Conservation (phyloP, 2,888 invertebrate species). For the Drosophila siamana region DNA sequence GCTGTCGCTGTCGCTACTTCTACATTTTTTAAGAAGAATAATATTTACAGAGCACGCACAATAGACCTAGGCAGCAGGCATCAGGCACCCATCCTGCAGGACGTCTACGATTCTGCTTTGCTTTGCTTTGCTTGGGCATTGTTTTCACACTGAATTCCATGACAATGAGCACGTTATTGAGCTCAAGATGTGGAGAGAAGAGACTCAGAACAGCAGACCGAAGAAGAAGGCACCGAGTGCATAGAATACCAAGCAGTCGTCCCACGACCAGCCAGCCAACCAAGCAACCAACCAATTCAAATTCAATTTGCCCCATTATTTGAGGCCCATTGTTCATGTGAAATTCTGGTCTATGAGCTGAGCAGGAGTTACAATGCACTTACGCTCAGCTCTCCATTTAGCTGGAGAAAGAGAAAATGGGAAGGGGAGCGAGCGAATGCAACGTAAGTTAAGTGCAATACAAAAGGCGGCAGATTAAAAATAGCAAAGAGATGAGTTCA, state of each 20-base stretch:
- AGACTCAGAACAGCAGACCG: conserved; percentile 24
- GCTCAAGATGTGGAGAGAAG: conserved; percentile 45
- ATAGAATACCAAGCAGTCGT: conserved; percentile 44
- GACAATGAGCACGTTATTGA: conserved; percentile 75
- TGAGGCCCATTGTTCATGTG: conserved; percentile 78
- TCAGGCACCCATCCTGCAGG: conserved; percentile 33
- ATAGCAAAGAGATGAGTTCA: conserved; percentile 71
- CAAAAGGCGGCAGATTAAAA: conserved; percentile 77
- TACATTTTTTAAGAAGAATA: conserved; percentile 75
- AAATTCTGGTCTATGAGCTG: conserved; percentile 56
- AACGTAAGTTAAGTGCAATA: conserved; percentile 77
- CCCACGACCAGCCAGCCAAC: conserved; percentile 29
- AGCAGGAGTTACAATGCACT: conserved; percentile 56
- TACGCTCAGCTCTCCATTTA: conserved; percentile 25
- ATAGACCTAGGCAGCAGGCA: conserved; percentile 52
- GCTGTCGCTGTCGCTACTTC: no score
- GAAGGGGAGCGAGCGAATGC: conserved; percentile 46
- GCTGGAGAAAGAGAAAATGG: no score
- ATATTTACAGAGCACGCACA: conserved; percentile 79
- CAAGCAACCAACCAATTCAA: conserved; percentile 83
- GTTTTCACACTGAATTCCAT: conserved; percentile 77
- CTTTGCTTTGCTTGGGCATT: conserved; percentile 48
- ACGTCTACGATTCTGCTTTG: conserved; percentile 44
- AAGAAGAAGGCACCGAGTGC: no score
- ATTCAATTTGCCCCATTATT: conserved; percentile 84